Evolutionary conservation across 2,888 invertebrate genomes (phyloP).

Genomic region (Noctuana brunneofusca): DNA sequence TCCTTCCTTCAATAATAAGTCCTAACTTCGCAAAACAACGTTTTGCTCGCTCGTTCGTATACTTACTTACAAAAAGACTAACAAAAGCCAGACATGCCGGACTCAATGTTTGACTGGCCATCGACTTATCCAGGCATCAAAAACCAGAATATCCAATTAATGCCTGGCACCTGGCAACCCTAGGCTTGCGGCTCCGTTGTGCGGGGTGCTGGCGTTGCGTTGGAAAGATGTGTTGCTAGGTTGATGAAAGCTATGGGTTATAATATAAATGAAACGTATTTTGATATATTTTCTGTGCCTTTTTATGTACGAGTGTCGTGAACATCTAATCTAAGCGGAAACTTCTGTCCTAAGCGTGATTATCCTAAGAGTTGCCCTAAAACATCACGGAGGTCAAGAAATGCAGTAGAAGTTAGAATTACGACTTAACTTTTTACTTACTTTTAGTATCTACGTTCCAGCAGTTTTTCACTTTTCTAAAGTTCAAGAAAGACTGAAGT

Average conservation of each 20-base stretch:
- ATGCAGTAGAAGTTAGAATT: background rate
- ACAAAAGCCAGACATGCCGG: too few species aligned
- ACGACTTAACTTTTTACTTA: background rate
- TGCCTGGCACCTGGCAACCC: background rate
- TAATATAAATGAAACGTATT: background rate
- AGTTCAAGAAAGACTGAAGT: background rate
- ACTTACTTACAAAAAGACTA: too few species aligned
- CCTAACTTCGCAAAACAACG: too few species aligned
- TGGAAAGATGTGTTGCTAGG: slow-evolving; percentile 7
- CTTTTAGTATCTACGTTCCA: background rate
- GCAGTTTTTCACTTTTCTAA: background rate
- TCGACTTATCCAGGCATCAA: background rate
- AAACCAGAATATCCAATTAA: background rate
- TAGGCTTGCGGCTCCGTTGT: background rate
- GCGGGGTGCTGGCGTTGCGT: background rate
- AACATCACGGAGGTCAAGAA: background rate
- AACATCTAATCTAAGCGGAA: too few species aligned
- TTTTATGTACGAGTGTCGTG: background rate
- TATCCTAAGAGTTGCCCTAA: background rate
- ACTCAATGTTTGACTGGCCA: background rate
- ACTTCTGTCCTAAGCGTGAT: too few species aligned
- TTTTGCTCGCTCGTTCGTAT: too few species aligned
- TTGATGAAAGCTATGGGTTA: background rate
- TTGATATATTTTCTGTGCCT: background rate
- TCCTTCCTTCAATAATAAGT: too few species aligned